Conservation (phyloP, 2,797 vertebrate species). For the Neostethus bicornis region DNA sequence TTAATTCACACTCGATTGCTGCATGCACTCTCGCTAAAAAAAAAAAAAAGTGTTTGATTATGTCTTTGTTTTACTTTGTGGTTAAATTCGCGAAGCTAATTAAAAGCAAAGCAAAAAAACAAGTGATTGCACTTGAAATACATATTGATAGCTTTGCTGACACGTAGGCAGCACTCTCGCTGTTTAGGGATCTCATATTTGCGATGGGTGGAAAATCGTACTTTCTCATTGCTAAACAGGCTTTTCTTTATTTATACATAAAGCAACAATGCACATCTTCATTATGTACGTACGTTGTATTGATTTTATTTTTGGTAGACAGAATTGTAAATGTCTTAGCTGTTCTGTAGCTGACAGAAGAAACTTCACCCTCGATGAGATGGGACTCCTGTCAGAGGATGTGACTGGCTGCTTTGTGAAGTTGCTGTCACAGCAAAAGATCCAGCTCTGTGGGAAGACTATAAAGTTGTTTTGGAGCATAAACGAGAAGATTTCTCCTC, state of each 20-base stretch:
- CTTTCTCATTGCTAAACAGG: conserved; percentile 13
- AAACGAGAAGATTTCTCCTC: conserved; percentile 16
- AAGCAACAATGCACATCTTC: conserved; percentile 2
- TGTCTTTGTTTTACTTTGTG: conserved; percentile 49
- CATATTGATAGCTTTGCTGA: conserved; percentile 40
- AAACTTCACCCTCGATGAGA: conserved; percentile 35
- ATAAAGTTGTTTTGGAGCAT: conserved; percentile 35
- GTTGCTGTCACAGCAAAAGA: conserved; percentile 37
- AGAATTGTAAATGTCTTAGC: conserved; percentile 20
- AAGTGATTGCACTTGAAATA: conserved; percentile 41
- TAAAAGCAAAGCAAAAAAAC: conserved; percentile 50
- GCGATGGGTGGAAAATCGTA: conserved; percentile 41
- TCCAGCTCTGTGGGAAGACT: conserved; percentile 29
- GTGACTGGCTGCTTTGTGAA: conserved; percentile 57
- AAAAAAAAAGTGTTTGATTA: conserved; percentile 50
- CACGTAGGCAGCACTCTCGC: conserved; percentile 11
- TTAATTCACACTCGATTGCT: conserved; percentile 35
- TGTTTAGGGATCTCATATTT: conserved; percentile 13
- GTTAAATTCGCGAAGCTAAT: conserved; percentile 56
- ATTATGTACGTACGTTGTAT: conserved; percentile 2
- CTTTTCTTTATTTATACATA: conserved; percentile 10
- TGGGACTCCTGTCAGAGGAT: conserved; percentile 48
- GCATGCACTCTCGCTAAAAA: conserved; percentile 40
- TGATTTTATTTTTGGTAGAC: conserved; percentile 36
- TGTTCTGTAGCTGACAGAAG: conserved; percentile 25